Percentiles rank a stretch among this genome's conserved stretches.
These are phyloP conservation scores for Blennius ocellaris DNA, from an alignment of 2,113 vertebrate species.

Conservation along the genomic window DNA sequence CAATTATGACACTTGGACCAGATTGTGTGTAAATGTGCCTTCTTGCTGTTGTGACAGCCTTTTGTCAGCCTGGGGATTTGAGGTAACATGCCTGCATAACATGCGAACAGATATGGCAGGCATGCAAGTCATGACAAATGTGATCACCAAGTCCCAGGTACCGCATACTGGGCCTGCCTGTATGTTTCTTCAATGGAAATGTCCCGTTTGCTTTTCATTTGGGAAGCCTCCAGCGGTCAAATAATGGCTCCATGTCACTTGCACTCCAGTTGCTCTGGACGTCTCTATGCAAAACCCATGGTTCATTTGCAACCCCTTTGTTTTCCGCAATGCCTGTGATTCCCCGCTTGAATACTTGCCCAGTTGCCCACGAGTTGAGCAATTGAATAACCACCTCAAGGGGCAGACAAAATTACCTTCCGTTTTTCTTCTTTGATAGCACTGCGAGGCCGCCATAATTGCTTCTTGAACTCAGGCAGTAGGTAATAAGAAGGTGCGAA, in stretches of 20 bases:
- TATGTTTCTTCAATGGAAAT: constrained; percentile 51
- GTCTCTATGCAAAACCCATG: constrained; percentile 38
- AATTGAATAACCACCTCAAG: constrained; percentile 42
- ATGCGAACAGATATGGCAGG: constrained; percentile 1
- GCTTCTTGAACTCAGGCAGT: constrained; percentile 10
- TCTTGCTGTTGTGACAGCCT: constrained; percentile 1
- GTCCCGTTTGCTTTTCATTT: constrained; percentile 49
- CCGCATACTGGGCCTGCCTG: constrained; percentile 6
- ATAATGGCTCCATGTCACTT: constrained; percentile 52
- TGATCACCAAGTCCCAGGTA: constrained; percentile 30
- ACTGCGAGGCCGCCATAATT: constrained; percentile 29
- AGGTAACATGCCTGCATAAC: constrained; percentile 2
- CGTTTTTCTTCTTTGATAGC: constrained; percentile 32
- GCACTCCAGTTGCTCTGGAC: constrained; percentile 53
- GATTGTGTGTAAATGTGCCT: background rate
- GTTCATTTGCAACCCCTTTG: constrained; percentile 43
- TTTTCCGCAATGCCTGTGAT: constrained; percentile 31
- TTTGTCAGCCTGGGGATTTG: constrained; percentile 3
- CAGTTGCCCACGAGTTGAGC: constrained; percentile 33
- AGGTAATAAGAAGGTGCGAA: background rate
- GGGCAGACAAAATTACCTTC: constrained; percentile 34
- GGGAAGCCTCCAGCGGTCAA: constrained; percentile 42
- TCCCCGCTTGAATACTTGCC: constrained; percentile 18
- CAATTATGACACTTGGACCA: constrained; percentile 2
- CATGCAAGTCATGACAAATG: constrained; percentile 10